Base-by-base conservation (phyloP, 2,888 invertebrate genomes). In the Miltochrista miniata region DNA sequence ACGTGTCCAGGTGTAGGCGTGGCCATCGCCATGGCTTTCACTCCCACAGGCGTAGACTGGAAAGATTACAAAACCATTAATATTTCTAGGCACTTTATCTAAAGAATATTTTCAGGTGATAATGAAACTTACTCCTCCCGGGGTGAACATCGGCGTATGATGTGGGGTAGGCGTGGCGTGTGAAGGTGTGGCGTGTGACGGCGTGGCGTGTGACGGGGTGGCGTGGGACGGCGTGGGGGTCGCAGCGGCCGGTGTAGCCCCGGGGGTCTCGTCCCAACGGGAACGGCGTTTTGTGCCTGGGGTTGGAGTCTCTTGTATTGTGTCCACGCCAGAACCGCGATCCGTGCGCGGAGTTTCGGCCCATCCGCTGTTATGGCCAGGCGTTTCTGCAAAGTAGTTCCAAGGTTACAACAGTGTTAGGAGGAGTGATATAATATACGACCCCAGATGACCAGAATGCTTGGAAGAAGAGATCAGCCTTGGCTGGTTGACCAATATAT, bases 201-300 rank as follows among this genome's bases (percentile, higher is more conserved):
- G 96, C 30, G 96, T 96, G 69, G 94, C 92, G 73, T 94, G 94
- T 24, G 93, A 94, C 2, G 96, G 96, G 24, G 95, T 95, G 75
- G 95, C 94, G 77, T 94, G 94, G 4, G 87, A 92, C 0, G 96
- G 95, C 10, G 95, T 94, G 24, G 96, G 95, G 47, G 96, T 95
- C 74, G 96, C 94, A 54, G 95, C 87, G 49, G 95, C 93, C 0
- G 96, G 96, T 29, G 74, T 99, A 47, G 98, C 46, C 68, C 95
- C 95, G 0, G 99, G 99, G 0, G 99, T 99, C 87, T 99, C 98
- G 84, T 99, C 99, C 99, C 99, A 99, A 57, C 99, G 95, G 51
- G 98, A 98, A 48, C 98, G 94, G 0, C 99, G 93, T 85, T 99
- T 99, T 46, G 98, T 97, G 31, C 98, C 97, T 0, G 98, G 98